Conservation (phyloP, 2,113 vertebrate genomes). For the Rhinoptilus africanus region DNA sequence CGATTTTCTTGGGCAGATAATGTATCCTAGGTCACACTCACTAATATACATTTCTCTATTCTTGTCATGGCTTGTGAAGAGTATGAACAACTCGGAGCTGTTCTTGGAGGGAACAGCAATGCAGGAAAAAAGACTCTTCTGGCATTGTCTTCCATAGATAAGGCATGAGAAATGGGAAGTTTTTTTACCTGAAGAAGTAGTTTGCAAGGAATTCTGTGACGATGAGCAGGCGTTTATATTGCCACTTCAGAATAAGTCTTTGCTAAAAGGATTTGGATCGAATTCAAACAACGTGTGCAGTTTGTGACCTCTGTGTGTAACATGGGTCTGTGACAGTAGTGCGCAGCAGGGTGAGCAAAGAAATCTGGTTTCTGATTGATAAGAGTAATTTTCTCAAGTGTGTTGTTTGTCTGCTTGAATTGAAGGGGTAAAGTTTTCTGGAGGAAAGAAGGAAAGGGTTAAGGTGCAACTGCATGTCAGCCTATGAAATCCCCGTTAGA, state of each 20-base stretch:
- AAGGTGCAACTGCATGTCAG: neutral
- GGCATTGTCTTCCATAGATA: neutral
- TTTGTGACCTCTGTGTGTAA: neutral
- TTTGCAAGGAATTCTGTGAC: neutral
- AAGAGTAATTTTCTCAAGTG: fast-evolving
- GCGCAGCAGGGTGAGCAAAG: too few relatives aligned
- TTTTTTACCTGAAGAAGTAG: neutral
- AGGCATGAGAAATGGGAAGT: neutral
- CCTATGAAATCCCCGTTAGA: neutral
- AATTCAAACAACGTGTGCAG: too few relatives aligned
- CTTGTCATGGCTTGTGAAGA: neutral
- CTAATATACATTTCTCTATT: neutral
- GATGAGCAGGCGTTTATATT: neutral
- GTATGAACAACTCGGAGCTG: neutral
- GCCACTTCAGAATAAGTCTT: neutral
- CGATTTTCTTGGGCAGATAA: neutral
- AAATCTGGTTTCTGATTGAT: neutral
- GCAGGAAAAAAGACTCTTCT: neutral
- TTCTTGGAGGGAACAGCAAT: neutral
- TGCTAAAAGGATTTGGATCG: neutral
- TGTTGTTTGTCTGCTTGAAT: neutral
- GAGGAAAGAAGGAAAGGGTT: neutral
- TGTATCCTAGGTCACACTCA: neutral
- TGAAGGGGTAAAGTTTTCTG: neutral
- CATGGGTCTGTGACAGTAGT: neutral